A percentile compares a stretch with the other conserved stretches of the same genome.
Conservation (phyloP, 2,797 vertebrate genomes). For the Labroides dimidiatus region DNA sequence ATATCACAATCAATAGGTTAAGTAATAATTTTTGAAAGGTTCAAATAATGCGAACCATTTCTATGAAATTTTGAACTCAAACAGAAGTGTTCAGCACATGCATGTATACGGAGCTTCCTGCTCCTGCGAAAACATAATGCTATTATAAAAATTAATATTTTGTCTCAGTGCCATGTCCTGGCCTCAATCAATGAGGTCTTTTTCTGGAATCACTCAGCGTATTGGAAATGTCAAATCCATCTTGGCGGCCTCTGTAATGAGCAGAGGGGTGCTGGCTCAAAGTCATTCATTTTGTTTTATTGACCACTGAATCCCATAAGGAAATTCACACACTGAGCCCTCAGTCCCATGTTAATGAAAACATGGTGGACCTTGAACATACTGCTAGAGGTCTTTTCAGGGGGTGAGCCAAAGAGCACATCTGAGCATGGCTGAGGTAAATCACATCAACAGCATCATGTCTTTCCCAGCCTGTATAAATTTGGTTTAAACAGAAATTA, state of each 20-base stretch:
- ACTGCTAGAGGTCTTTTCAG: constrained; percentile 61
- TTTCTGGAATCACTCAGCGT: constrained; percentile 79
- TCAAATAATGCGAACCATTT: background rate
- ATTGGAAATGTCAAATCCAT: constrained; percentile 86
- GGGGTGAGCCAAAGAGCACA: constrained; percentile 37
- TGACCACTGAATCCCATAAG: constrained; percentile 77
- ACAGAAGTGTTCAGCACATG: background rate
- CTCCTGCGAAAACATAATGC: constrained; percentile 53
- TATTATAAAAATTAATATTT: constrained; percentile 75
- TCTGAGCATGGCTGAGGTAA: constrained; percentile 65
- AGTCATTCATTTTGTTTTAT: constrained; percentile 81
- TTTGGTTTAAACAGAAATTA: constrained; percentile 58
- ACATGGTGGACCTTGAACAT: constrained; percentile 63
- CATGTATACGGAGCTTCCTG: background rate
- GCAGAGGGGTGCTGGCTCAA: constrained; percentile 66
- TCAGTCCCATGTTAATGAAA: constrained; percentile 74
- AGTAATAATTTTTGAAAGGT: too few species aligned
- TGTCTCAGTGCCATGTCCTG: constrained; percentile 58
- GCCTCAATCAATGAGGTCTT: constrained; percentile 75
- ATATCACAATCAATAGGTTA: too few species aligned
- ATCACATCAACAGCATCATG: constrained; percentile 69
- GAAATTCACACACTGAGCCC: constrained; percentile 67
- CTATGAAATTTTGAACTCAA: background rate
- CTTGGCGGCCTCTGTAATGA: constrained; percentile 74
- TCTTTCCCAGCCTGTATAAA: constrained; percentile 48